phyloP scores from a whole-genome alignment of 2,113 vertebrate species.

The Zosterops hypoxanthus region DNA sequence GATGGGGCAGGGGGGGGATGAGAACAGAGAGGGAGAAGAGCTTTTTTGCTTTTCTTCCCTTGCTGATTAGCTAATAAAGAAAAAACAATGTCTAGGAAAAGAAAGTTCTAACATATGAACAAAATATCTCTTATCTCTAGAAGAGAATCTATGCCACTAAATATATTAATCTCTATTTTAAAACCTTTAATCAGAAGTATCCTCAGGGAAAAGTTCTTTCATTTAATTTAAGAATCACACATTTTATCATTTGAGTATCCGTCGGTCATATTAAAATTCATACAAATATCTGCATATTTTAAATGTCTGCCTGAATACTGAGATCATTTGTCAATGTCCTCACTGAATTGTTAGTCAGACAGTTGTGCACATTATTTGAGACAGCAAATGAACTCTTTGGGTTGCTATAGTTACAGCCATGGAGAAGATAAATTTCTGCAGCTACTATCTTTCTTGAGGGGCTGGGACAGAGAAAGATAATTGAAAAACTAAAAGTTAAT shows the following conservation, averaged over 20 bases:
- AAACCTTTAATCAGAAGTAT: constrained; percentile 56
- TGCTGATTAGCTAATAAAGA: background rate
- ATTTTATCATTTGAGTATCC: constrained; percentile 71
- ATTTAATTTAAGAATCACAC: constrained; percentile 47
- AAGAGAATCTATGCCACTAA: constrained; percentile 7
- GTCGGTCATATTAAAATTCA: constrained; percentile 73
- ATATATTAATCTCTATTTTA: background rate
- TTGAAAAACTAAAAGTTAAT: constrained; percentile 38
- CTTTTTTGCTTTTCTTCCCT: background rate
- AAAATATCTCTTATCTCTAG: constrained; percentile 13
- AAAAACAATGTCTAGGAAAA: background rate
- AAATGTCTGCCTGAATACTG: constrained; percentile 74
- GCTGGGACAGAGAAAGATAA: background rate
- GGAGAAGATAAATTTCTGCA: constrained; percentile 62
- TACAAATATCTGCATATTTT: constrained; percentile 75
- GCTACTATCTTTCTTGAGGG: constrained; percentile 55
- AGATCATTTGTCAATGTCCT: constrained; percentile 78
- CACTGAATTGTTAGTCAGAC: constrained; percentile 73
- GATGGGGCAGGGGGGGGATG: accelerated
- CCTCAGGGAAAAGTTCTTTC: constrained; percentile 47
- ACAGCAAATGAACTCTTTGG: constrained; percentile 74
- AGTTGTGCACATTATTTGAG: constrained; percentile 67
- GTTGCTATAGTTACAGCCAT: constrained; percentile 74
- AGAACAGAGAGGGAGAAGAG: background rate
- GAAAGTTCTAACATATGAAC: background rate